phyloP scores from a whole-genome alignment of 1,140 invertebrate genomes.

The Adelges cooleyi region DNA sequence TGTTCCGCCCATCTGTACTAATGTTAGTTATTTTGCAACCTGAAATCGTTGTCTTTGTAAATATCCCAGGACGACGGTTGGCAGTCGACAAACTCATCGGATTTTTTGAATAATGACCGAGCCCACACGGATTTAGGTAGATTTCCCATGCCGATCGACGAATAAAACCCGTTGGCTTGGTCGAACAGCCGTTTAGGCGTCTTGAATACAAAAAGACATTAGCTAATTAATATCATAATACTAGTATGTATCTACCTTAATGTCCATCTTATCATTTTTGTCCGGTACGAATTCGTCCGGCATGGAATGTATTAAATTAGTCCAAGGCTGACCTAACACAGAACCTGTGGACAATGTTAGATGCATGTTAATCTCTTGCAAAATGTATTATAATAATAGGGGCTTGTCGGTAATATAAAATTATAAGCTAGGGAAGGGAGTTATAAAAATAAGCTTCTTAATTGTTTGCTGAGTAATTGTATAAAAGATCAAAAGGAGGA shows the following conservation, averaged over 20 bases:
- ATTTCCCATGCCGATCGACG: not conserved
- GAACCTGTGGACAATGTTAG: not conserved
- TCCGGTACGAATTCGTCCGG: not conserved
- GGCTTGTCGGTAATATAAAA: no score
- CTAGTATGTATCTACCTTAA: not conserved
- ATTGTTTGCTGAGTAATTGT: no score
- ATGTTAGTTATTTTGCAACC: not conserved
- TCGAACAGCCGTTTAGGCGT: not conserved
- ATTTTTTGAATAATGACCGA: not conserved
- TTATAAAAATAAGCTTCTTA: no score
- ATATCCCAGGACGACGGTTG: not conserved
- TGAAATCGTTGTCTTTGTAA: not conserved
- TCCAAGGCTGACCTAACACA: constrained; percentile 16
- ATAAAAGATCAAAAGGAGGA: no score
- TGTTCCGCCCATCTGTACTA: no score
- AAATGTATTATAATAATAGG: no score
- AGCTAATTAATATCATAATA: not conserved
- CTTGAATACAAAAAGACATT: not conserved
- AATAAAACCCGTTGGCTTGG: not conserved
- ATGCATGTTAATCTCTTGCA: no score
- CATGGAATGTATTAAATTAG: not conserved
- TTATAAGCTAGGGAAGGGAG: no score
- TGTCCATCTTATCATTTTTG: not conserved
- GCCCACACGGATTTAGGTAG: not conserved
- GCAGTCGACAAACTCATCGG: not conserved